Base-by-base conservation (phyloP, 1,140 invertebrate genomes). In the Heliconius congener region DNA sequence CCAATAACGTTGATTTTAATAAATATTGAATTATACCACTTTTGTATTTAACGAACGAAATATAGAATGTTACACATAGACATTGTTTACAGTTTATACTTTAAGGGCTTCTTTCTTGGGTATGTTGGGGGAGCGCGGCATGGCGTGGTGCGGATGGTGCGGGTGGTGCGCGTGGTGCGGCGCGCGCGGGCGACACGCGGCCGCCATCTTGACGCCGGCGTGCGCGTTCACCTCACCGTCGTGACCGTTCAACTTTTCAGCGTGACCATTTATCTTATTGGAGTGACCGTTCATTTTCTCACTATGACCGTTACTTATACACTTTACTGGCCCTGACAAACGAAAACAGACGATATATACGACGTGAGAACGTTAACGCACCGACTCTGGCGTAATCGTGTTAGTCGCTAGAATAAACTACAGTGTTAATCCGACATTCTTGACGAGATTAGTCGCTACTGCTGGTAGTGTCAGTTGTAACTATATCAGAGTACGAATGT, bases 31-130 rank as follows among this genome's bases (percentile, higher is more conserved):
- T 19, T 19, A 19, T 52, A 16, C 50, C 18, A 52, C 50, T 52
- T 52, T 52, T 52, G 5, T 19, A 52, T 52, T 52, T 52, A 52
- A 52, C 50, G 4, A 19, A 52, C 50, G 8, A 52, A 52, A 52
- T 52, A 77, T 74, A 74, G 52, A 50, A 73, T 19, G 77, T 87
- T 87, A 85, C 76, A 80, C 81, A 84, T 73, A 86, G 83, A 83
- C 81, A 83, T 77, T 75, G 73, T 77, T 86, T 52, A 52, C 50
- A 72, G 75, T 52, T 82, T 88, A 88, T 72, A 89, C 93, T 84
- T 93, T 93, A 83, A 94, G 83, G 78, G 93, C 91, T 78, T 93
- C 91, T 79, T 86, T 88, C 87, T 93, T 94, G 81, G 85, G 86
- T 82, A 93, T 93, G 91, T 93, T 94, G 90, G 92, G 91, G 90